Evolutionary conservation across 1,140 invertebrate genomes (phyloP).

Genomic region (Drusus annulatus): DNA sequence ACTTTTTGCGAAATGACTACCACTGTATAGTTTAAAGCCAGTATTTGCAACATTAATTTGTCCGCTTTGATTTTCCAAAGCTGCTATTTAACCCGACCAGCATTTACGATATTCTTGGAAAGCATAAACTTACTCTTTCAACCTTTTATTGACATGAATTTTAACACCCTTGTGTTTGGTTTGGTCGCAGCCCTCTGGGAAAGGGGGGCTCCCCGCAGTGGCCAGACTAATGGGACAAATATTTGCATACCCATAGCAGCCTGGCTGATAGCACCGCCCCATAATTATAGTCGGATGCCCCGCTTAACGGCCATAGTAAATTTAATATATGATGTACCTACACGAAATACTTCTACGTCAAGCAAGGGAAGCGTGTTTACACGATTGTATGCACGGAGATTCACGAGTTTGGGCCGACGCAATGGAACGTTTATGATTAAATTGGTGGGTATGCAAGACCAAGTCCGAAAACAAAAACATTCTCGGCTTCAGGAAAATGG

Average conservation of each 20-base stretch:
- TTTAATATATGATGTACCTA: constrained; percentile 15
- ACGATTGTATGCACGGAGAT: not conserved
- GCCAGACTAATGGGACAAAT: constrained; percentile 54
- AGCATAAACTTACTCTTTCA: too few relatives aligned
- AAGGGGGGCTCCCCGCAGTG: not conserved
- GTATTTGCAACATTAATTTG: too few relatives aligned
- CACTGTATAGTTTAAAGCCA: too few relatives aligned
- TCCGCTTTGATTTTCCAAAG: too few relatives aligned
- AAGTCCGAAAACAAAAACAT: too few relatives aligned
- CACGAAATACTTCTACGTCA: too few relatives aligned
- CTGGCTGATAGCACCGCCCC: constrained; percentile 26
- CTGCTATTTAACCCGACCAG: too few relatives aligned
- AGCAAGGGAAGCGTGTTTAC: not conserved
- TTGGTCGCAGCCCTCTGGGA: constrained; percentile 11
- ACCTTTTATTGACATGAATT: not conserved
- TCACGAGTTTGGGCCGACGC: not conserved
- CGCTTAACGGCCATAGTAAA: constrained; percentile 36
- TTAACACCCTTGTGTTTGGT: constrained; percentile 34
- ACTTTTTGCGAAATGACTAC: too few relatives aligned
- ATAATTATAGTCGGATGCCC: constrained; percentile 46
- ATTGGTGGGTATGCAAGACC: too few relatives aligned
- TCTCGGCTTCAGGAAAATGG: too few relatives aligned
- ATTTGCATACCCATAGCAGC: constrained; percentile 51
- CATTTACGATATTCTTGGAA: too few relatives aligned
- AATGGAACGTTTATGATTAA: too few relatives aligned